Percentiles rank a stretch among this genome's conserved stretches.
These are phyloP conservation scores for Trissolcus brochymenae DNA, from an alignment of 2,888 invertebrate genomes.

Conservation along the genomic window DNA sequence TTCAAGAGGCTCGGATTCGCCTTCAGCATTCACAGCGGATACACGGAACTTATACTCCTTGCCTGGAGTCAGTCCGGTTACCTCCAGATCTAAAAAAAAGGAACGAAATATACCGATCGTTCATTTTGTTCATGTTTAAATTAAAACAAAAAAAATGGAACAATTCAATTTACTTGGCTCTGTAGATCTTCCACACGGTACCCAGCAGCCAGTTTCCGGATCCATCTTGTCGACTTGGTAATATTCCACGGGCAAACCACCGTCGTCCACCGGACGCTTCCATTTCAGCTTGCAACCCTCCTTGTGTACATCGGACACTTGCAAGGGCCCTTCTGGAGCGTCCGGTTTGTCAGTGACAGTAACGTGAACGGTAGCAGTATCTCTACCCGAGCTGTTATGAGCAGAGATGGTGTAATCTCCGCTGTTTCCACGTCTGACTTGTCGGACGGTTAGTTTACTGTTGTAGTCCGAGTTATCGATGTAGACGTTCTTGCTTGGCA, in stretches of 20 bases:
- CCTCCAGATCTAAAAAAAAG: constrained; percentile 82
- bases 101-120: too few species aligned
- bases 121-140: too few species aligned
- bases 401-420: constrained; percentile 93
- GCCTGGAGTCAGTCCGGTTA: constrained; percentile 90
- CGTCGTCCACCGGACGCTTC: constrained; percentile 97
- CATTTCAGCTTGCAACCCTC: constrained; percentile 96
- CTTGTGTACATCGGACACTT: constrained; percentile 92
- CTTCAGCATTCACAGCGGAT: constrained; percentile 95
- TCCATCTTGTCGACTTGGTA: constrained; percentile 98
- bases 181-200: constrained; percentile 89
- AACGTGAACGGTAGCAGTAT: constrained; percentile 88
- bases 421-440: constrained; percentile 87
- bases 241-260: constrained; percentile 95
- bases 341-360: constrained; percentile 91
- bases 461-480: constrained; percentile 92
- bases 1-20: constrained; percentile 95
- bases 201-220: constrained; percentile 91
- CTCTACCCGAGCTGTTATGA: constrained; percentile 91
- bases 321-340: constrained; percentile 92
- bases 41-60: constrained; percentile 98
- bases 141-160: too few species aligned
- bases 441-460: constrained; percentile 90
- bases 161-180: constrained; percentile 82
- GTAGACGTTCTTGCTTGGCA: constrained; percentile 83